Evolutionary conservation across 2,888 invertebrate species (phyloP).

Genomic region (Cephonodes hylas): DNA sequence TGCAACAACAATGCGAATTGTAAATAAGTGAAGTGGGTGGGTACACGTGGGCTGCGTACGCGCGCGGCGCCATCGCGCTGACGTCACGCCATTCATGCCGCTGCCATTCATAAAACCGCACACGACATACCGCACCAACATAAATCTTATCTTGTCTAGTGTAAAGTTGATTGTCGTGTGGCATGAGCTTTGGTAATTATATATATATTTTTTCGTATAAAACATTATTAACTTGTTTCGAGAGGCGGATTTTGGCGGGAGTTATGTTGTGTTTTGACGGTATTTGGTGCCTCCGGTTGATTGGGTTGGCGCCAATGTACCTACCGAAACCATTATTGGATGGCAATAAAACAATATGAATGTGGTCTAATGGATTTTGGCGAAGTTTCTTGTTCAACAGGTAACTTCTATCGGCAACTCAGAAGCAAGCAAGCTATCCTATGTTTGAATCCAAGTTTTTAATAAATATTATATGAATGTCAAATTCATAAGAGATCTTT

Average conservation of each 20-base stretch:
- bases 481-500: too few species aligned
- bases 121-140: constrained; percentile 18
- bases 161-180: neutral
- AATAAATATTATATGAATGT: too few species aligned
- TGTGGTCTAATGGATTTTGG: neutral
- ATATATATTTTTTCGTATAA: neutral
- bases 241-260: neutral
- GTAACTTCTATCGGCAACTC: too few species aligned
- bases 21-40: constrained; percentile 33
- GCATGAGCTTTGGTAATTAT: neutral
- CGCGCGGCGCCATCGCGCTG: constrained; percentile 52
- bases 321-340: neutral
- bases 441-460: too few species aligned
- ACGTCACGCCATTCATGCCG: constrained; percentile 67
- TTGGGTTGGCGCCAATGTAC: neutral
- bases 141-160: constrained; percentile 13
- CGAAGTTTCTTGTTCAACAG: neutral
- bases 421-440: too few species aligned
- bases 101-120: constrained; percentile 63
- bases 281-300: neutral
- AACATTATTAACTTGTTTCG: neutral
- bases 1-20: constrained; percentile 42
- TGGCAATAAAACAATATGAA: neutral
- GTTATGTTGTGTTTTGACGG: neutral
- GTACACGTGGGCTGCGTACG: constrained; percentile 50